Evolutionary conservation across 2,797 vertebrate genomes (phyloP), one percentile per base, ranked within the genome.

Genomic region (Enteromius mattozi): DNA sequence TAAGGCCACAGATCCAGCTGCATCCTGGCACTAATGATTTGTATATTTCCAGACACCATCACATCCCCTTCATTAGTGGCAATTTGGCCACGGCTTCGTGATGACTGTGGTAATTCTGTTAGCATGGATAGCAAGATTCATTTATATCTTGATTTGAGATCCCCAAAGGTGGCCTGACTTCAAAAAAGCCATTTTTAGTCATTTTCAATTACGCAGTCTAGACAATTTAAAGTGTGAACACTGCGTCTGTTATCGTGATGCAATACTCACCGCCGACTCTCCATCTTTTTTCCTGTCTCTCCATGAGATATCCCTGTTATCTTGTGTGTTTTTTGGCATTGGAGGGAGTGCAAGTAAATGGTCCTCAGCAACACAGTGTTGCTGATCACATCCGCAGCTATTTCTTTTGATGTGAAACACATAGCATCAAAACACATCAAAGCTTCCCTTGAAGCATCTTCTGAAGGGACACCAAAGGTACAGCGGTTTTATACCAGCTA

Each of bases 391-490:
- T 84, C 75, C 66, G 68, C 24, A 72, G 61, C 82, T 78, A 79
- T 89, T 86, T 89, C 81, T 78, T 91, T 83, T 80, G 86, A 88
- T 82, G 86, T 77, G 66, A 83, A 84, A 86, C 80, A 68, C 81
- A 27, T 74, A 63, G 80, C 87, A 82, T 86, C 87, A 83, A 63
- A 88, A 79, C 87, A 90, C 92, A 92, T 93, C 88, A 94, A 93
- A 93, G 91, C 35, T 86, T 82, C 84, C 77, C 69, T 90, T 86
- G 63, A 88, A 92, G 81, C 83, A 17, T 84, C 80, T 89, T 85
- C 88, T 84, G 76, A 89, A 87, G 85, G 86, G 77, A 85, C 45
- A 76, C 82, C 51, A 54, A 69, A 65, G 72, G 69, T 75, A 66
- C 51, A 33, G 40, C 24, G 80, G 85, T 69, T 86, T 80, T 54